Conservation (phyloP, 2,888 invertebrate genomes). For the Thecocarcelia acutangulata region DNA sequence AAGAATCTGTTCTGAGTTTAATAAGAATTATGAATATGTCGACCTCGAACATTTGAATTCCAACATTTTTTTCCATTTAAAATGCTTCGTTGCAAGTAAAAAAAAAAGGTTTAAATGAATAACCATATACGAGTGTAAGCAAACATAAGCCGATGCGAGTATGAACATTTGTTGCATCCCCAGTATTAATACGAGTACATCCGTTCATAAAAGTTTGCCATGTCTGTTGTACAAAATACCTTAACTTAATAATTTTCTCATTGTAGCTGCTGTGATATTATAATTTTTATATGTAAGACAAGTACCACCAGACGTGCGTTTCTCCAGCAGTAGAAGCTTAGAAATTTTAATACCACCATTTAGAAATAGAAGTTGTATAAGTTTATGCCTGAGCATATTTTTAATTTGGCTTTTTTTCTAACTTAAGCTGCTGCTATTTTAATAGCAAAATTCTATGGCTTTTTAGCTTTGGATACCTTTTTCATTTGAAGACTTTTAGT, state of each 20-base stretch:
- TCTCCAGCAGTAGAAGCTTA: constrained; percentile 53
- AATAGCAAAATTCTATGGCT: constrained; percentile 12
- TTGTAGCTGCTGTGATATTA: background rate
- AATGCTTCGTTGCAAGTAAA: too few species aligned
- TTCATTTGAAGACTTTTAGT: background rate
- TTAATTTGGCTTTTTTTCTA: constrained; percentile 34
- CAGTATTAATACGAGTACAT: too few species aligned
- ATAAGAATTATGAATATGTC: too few species aligned
- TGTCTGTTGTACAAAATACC: too few species aligned
- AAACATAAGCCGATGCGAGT: too few species aligned
- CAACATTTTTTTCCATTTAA: too few species aligned
- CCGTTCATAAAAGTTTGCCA: too few species aligned
- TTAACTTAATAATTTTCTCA: background rate
- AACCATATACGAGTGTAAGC: too few species aligned
- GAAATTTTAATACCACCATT: constrained; percentile 28
- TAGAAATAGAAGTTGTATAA: constrained; percentile 17
- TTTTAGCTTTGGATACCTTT: constrained; percentile 17
- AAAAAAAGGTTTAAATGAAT: too few species aligned
- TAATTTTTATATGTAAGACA: background rate
- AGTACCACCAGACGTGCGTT: constrained; percentile 45
- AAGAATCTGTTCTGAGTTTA: too few species aligned
- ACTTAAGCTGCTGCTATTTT: constrained; percentile 10
- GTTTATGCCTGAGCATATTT: constrained; percentile 48
- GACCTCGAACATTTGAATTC: too few species aligned
- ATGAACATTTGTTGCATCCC: too few species aligned